Evolutionary conservation across 2,797 vertebrate species (phyloP).

Genomic region (Otolemur crassicaudatus): DNA sequence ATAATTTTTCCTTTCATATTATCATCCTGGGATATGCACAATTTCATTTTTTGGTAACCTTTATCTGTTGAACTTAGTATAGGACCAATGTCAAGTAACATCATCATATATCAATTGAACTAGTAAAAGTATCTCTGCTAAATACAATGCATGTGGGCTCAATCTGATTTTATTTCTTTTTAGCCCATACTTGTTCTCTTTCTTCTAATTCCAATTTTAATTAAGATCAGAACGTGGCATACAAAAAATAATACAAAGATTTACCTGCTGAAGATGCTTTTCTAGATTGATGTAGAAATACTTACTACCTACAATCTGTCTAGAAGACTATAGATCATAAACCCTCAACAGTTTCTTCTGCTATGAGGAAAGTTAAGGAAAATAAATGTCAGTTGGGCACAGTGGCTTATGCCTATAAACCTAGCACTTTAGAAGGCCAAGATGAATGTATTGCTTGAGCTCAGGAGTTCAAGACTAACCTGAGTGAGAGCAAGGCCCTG

Average conservation of each 20-base stretch:
- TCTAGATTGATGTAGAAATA: not conserved
- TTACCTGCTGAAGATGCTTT: not conserved
- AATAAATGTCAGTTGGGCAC: not conserved
- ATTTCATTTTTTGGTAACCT: not conserved
- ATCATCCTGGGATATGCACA: not conserved
- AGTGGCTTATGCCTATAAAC: no score
- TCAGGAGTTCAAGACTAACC: no score
- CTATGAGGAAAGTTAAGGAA: not conserved
- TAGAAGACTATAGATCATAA: not conserved
- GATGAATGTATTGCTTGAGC: no score
- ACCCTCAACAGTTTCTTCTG: not conserved
- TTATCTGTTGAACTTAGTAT: not conserved
- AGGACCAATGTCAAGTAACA: not conserved
- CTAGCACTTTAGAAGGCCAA: no score
- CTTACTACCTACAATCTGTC: not conserved
- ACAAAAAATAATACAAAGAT: not conserved
- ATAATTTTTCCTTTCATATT: conserved; percentile 48
- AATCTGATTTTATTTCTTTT: conserved; percentile 18
- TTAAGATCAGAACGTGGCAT: not conserved
- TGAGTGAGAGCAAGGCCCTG: no score
- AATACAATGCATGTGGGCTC: not conserved
- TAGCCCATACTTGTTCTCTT: not conserved
- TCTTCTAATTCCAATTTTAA: not conserved
- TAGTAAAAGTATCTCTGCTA: not conserved
- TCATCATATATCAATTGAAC: not conserved